Base-by-base conservation (phyloP, 2,797 vertebrate genomes). In the Anableps anableps region DNA sequence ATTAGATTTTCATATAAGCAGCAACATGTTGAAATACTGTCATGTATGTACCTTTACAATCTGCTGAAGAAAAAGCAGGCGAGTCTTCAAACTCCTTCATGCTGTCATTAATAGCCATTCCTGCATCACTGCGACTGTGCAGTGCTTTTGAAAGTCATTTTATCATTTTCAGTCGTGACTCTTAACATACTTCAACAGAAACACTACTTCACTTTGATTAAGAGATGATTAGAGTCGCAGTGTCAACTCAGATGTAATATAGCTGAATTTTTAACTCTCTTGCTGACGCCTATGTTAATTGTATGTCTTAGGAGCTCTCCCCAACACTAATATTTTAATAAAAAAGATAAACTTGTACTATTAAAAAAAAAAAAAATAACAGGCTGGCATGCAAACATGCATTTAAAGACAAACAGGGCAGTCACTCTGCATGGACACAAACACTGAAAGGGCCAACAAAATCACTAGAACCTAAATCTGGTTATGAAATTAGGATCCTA, bases 331-430 rank as follows among this genome's bases (percentile, higher is more conserved):
- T n/a, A 43, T 43, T n/a, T 5, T 45, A 45, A 45, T 26, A n/a
- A 70, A 7, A 45, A 43, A n/a, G 26, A n/a, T 29, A 0, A 71
- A n/a, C 11, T n/a, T 45, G 38, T 16, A 14, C 38, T 3, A 71
- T 16, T 16, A n/a, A 16, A 45, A 76, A 31, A 53, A 50, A 36
- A 34, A 58, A 55, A n/a, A n/a, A n/a, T n/a, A n/a, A 64, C 62
- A 75, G 21, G 38, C 62, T 29, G 10, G 5, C 85, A 85, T 87
- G 88, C 88, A 84, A 47, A 83, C 74, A 91, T 80, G 83, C 88
- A 80, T 83, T 80, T 11, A 36, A 9, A 38, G 50, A 45, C 8
- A 60, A 45, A 17, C 45, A 68, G 21, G 53, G 29, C 23, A 62
- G n/a, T 10, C 68, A 38, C 1, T 71, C 41, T 45, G 26, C 79